Percentiles rank a stretch among this genome's conserved stretches.
Evolutionary conservation across 2,888 invertebrate species (phyloP).

Genomic region (Hyalella azteca): DNA sequence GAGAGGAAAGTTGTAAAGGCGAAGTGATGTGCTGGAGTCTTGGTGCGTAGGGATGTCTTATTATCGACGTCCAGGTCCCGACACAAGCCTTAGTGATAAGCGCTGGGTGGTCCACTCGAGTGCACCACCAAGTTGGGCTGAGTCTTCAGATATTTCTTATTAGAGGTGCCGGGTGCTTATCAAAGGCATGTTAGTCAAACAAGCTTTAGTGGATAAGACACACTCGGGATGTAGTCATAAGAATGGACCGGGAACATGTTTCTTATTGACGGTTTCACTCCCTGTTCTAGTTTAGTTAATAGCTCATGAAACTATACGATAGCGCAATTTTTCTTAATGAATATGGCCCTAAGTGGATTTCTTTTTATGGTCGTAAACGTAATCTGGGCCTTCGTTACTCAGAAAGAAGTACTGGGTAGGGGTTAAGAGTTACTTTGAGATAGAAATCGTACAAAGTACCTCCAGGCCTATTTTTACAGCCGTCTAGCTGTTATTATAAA

Average conservation of each 20-base stretch:
- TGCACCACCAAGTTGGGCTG: background rate
- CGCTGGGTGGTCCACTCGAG: conserved; percentile 2
- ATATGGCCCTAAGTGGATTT: conserved; percentile 7
- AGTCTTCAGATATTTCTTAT: conserved; percentile 12
- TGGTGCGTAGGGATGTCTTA: conserved; percentile 5
- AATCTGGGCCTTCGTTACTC: no score
- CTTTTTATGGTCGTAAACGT: background rate
- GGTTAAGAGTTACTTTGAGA: no score
- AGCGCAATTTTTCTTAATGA: background rate
- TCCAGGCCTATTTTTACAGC: no score
- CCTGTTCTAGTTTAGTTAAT: background rate
- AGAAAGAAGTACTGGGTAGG: background rate
- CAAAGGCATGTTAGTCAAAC: conserved; percentile 33
- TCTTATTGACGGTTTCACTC: conserved; percentile 32
- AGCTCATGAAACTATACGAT: conserved; percentile 16
- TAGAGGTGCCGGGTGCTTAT: conserved; percentile 11
- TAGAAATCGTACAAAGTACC: no score
- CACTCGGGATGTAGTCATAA: conserved; percentile 20
- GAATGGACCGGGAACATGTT: conserved; percentile 2
- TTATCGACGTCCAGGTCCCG: background rate
- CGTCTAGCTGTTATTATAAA: no score
- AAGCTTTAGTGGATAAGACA: conserved; percentile 27
- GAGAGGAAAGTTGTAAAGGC: background rate
- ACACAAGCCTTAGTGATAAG: conserved; percentile 27
- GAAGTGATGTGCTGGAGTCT: conserved; percentile 23